A percentile compares a stretch with the other conserved stretches of the same genome.
Conservation (phyloP, 2,888 invertebrate species). For the Schizaphis graminum region DNA sequence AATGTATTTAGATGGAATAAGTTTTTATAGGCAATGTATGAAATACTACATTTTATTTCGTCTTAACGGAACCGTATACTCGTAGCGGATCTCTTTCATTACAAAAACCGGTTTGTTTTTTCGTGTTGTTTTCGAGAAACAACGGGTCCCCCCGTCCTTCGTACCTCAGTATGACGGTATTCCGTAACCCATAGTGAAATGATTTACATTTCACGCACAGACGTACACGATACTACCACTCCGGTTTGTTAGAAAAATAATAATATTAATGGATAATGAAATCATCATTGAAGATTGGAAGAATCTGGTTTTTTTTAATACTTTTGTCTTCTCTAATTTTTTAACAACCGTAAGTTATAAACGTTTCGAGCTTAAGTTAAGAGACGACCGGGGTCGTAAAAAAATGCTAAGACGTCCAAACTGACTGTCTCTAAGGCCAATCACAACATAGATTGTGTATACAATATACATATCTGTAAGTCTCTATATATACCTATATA, state of each 20-base stretch:
- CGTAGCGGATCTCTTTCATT: constrained; percentile 44
- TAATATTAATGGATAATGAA: constrained; percentile 19
- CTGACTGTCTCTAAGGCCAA: background rate
- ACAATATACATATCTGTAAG: background rate
- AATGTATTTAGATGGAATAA: constrained; percentile 6
- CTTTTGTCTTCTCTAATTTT: background rate
- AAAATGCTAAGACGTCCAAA: background rate
- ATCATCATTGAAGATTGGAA: background rate
- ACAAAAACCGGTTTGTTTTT: constrained; percentile 54
- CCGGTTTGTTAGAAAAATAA: constrained; percentile 26
- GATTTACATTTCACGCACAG: constrained; percentile 54
- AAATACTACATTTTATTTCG: constrained; percentile 17
- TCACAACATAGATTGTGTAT: background rate
- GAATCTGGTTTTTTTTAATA: constrained; percentile 28
- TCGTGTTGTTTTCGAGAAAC: constrained; percentile 51
- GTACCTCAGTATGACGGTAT: background rate
- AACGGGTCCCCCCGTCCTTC: constrained; percentile 31
- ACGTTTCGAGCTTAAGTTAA: background rate
- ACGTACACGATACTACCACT: background rate
- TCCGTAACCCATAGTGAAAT: constrained; percentile 39
- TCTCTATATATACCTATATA: background rate
- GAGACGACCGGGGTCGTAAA: constrained; percentile 27
- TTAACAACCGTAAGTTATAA: constrained; percentile 1
- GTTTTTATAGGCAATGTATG: constrained; percentile 6
- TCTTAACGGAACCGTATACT: constrained; percentile 52